Evolutionary conservation across 2,113 vertebrate species (phyloP).

Genomic region (Sakesphorus luctuosus): DNA sequence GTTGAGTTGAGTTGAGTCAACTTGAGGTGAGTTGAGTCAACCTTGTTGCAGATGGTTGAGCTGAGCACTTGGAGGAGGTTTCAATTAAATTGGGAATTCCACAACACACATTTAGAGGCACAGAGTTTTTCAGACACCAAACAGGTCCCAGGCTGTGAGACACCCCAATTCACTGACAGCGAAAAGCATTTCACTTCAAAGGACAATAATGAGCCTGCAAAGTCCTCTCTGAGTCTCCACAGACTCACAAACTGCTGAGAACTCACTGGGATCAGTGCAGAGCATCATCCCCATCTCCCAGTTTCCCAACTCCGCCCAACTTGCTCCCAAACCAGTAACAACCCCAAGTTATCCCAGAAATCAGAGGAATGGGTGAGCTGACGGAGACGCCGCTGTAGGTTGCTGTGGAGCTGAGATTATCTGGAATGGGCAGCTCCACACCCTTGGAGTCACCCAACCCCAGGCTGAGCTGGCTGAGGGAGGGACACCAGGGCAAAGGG

Average conservation of each 20-base stretch:
- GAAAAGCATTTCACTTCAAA: background rate
- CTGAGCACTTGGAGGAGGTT: background rate
- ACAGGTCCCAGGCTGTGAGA: background rate
- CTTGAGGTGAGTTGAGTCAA: background rate
- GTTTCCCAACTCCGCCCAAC: background rate
- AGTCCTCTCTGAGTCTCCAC: background rate
- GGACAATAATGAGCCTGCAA: background rate
- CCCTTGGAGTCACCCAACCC: background rate
- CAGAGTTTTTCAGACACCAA: background rate
- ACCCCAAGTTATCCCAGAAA: background rate
- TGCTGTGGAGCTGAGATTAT: background rate
- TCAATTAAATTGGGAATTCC: background rate
- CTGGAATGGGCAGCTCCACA: background rate
- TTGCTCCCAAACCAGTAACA: background rate
- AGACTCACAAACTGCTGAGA: background rate
- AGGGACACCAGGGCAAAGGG: fast-evolving
- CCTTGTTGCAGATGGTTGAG: background rate
- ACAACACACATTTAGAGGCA: background rate
- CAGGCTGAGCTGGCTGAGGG: background rate
- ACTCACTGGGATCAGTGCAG: too few relatives aligned
- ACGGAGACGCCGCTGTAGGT: background rate
- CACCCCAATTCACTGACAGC: background rate
- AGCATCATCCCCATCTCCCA: background rate
- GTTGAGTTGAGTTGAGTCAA: background rate
- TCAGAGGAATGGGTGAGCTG: background rate